Evolutionary conservation across 2,888 invertebrate species (phyloP), one percentile per base, ranked within the genome.

Genomic region (Loripinus fragilis): DNA sequence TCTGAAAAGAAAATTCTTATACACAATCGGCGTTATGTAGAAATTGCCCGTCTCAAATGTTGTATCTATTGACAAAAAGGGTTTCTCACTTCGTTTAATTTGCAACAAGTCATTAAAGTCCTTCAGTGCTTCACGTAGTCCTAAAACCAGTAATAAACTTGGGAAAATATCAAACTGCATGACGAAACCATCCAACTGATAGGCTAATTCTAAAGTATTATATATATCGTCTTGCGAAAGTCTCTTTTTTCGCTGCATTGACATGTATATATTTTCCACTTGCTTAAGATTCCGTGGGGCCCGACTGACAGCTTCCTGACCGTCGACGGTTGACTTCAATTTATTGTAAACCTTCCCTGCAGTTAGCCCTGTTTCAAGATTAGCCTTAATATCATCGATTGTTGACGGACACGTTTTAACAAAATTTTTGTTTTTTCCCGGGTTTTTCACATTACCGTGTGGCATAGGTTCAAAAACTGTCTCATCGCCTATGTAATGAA

Each of bases 131-230:
- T 76, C 48, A 25, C 41, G 33, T 50, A 76, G 23, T 12, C 76
- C 71, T 20, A 76, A 28, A 25, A 76, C 45, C 20, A 76, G 20
- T 28, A 50, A 41, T 50, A 76, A 66, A 41, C 70, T 60, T 3
- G 75, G 75, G 23, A 67, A 75, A 28, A 75, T 35, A n/a, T 75
- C 75, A 8, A 75, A 48, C 20, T 75, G 75, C n/a, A 38, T 30
- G 41, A 75, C 65, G 35, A 70, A 75, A 35, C 75, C 70, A 33
- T 75, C 75, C 30, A 75, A 33, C 64, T 75, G 75, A 75, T 28
- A 75, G 42, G 70, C 75, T 23, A 75, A 28, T 65, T 70, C 50
- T 35, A 75, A 64, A n/a, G 64, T 41, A 48, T 71, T 76, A 60
- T 76, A 76, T 8, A 76, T 66, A 12, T 64, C 65, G 25, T 76